phyloP scores from a whole-genome alignment of 2,888 invertebrate species.

The Bedellia somnulentella region DNA sequence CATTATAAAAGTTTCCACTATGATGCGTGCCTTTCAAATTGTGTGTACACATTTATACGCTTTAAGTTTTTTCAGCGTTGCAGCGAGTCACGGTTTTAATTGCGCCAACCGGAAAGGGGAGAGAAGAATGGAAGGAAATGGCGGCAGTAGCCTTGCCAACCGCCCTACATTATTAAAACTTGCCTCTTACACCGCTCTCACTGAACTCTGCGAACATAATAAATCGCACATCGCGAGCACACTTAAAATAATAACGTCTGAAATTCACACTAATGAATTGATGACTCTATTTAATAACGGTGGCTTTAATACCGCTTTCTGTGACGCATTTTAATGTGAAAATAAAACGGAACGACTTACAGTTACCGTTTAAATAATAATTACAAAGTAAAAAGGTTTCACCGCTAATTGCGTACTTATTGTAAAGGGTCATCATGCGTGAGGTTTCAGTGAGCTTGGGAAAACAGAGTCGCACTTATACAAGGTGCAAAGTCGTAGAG shows the following conservation, averaged over 20 bases:
- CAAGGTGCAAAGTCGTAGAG: constrained; percentile 32
- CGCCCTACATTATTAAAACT: constrained; percentile 57
- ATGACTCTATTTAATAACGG: constrained; percentile 3
- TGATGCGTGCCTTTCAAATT: too few species aligned
- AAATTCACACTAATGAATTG: constrained; percentile 3
- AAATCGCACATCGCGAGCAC: constrained; percentile 39
- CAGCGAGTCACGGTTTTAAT: constrained; percentile 56
- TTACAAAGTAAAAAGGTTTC: too few species aligned
- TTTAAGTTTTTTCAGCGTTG: constrained; percentile 54
- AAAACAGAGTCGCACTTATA: constrained; percentile 38
- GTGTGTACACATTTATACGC: constrained; percentile 38
- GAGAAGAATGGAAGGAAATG: constrained; percentile 56
- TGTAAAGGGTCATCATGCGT: constrained; percentile 17
- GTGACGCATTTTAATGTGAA: too few species aligned
- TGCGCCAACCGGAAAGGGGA: constrained; percentile 56
- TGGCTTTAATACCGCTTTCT: too few species aligned
- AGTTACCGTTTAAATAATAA: too few species aligned
- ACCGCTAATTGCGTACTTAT: constrained; percentile 32
- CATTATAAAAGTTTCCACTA: too few species aligned
- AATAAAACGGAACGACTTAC: too few species aligned
- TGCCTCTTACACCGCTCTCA: constrained; percentile 44
- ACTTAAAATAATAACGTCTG: constrained; percentile 29
- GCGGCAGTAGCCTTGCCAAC: constrained; percentile 47
- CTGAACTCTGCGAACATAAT: constrained; percentile 35
- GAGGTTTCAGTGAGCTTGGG: too few species aligned